Conservation (phyloP, 2,113 vertebrate species). For the Tachysurus fulvidraco region DNA sequence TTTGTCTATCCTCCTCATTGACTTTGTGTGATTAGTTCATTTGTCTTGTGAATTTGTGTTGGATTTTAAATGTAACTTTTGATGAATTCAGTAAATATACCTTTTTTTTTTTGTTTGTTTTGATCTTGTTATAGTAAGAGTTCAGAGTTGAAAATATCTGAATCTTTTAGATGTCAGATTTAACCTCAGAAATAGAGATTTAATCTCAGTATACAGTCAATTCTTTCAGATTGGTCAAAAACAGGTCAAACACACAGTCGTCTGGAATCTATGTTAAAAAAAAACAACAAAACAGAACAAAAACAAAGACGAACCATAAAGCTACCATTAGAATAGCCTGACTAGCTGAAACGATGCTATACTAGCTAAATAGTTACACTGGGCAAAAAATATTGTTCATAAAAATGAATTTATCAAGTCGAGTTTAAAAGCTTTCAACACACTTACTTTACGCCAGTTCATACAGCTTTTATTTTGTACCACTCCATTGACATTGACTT, state of each 20-base stretch:
- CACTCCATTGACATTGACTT: neutral
- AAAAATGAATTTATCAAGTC: neutral
- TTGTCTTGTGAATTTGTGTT: neutral
- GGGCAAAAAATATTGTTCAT: no score
- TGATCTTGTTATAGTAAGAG: neutral
- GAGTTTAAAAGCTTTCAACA: neutral
- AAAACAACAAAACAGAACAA: neutral
- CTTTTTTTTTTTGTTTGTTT: neutral
- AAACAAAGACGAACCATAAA: neutral
- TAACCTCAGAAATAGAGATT: neutral
- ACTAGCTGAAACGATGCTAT: neutral
- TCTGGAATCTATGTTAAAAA: neutral
- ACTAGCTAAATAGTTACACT: neutral
- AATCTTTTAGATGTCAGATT: neutral
- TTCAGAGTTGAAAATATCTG: neutral
- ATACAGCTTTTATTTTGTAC: neutral
- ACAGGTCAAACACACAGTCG: neutral
- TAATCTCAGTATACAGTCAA: no score
- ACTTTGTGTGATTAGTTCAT: neutral
- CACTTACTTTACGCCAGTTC: neutral
- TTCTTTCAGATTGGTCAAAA: neutral
- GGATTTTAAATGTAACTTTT: neutral
- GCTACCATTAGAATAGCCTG: neutral
- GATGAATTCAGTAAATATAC: neutral
- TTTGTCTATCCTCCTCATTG: neutral